These are phyloP conservation scores for Xenus cinereus DNA, from an alignment of 2,113 vertebrate species.

Conservation along the genomic window DNA sequence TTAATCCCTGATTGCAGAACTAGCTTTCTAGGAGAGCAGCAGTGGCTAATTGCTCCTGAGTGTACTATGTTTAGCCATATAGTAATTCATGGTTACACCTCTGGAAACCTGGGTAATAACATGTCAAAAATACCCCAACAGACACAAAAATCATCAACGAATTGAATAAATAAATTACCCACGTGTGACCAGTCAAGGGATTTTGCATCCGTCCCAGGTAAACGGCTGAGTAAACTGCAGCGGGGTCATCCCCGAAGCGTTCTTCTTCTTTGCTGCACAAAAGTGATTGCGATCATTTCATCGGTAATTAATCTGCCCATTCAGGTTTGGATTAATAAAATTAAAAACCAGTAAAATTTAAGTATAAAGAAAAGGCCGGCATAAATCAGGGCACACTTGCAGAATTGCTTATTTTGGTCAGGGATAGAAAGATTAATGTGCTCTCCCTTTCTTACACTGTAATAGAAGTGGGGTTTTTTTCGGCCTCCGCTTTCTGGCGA, in stretches of 20 bases:
- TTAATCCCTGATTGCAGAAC: conserved; percentile 10
- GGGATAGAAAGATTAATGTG: neutral
- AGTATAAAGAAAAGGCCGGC: neutral
- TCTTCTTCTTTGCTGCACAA: neutral
- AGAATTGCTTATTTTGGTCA: conserved; percentile 5
- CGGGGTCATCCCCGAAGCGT: neutral
- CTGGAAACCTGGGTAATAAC: conserved; percentile 16
- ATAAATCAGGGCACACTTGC: neutral
- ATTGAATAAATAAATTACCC: conserved; percentile 63
- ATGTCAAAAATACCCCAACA: conserved; percentile 34
- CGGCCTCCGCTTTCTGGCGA: neutral
- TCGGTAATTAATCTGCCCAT: neutral
- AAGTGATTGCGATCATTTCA: neutral
- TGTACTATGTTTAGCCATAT: neutral
- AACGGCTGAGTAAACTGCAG: neutral
- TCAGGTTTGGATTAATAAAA: conserved; percentile 3
- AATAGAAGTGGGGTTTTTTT: neutral
- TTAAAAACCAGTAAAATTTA: neutral
- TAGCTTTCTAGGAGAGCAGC: neutral
- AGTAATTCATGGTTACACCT: conserved; percentile 7
- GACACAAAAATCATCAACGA: conserved; percentile 24
- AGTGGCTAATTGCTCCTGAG: neutral
- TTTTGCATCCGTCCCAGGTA: conserved; percentile 48
- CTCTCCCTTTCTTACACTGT: neutral
- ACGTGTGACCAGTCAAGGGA: neutral